phyloP scores from a whole-genome alignment of 2,113 vertebrate species.

The Sitta europaea region DNA sequence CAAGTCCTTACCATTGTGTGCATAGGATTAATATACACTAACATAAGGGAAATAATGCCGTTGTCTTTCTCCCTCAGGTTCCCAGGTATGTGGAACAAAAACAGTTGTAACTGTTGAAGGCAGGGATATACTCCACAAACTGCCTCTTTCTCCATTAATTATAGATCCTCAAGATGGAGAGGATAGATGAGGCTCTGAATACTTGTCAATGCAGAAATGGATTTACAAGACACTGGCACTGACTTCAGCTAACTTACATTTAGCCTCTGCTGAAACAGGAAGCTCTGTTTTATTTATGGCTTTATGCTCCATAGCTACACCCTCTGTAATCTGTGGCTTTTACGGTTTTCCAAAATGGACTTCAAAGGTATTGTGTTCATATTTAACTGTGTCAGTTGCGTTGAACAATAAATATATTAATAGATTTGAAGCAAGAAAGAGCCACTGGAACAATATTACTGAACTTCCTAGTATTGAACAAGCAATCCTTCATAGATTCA shows the following conservation, averaged over 20 bases:
- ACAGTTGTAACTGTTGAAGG: slow-evolving; percentile 37
- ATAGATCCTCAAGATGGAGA: not conserved
- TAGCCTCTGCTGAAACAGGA: not conserved
- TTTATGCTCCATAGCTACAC: not conserved
- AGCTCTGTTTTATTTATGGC: not conserved
- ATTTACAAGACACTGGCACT: not conserved
- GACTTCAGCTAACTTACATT: not conserved
- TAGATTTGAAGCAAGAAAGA: not conserved
- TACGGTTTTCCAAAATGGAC: not conserved
- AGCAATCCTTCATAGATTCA: not conserved
- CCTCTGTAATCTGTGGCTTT: not conserved
- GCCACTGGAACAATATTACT: not conserved
- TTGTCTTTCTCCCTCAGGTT: slow-evolving; percentile 19
- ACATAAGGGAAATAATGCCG: not conserved
- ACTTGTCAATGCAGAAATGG: not conserved
- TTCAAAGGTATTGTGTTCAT: not conserved
- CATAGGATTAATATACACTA: not conserved
- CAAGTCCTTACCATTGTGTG: not conserved
- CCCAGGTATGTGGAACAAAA: slow-evolving; percentile 24
- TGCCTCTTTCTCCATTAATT: slow-evolving; percentile 47
- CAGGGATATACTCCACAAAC: not conserved
- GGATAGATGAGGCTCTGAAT: slow-evolving; percentile 9
- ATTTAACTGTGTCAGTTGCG: not conserved
- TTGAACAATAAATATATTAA: not conserved
- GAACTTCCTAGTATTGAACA: not conserved